Percentiles rank a stretch among this genome's conserved stretches.
phyloP scores from a whole-genome alignment of 2,888 invertebrate species.

The Andrena fulva region DNA sequence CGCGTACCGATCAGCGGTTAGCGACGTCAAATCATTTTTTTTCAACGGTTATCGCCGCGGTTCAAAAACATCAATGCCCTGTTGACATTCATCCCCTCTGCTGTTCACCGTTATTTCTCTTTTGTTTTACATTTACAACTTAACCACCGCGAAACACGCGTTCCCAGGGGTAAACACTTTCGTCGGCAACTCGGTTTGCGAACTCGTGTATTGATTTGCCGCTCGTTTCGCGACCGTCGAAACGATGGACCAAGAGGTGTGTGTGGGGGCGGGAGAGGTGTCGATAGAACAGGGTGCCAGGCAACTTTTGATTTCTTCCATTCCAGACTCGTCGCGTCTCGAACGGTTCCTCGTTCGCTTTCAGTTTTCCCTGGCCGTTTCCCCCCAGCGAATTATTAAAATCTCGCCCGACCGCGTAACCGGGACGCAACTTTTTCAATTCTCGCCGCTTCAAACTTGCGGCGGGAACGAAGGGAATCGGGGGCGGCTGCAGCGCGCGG shows the following conservation, averaged over 20 bases:
- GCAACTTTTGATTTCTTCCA: slow-evolving; percentile 59
- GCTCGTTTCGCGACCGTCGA: slow-evolving; percentile 24
- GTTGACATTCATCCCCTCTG: background rate
- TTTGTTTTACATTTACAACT: background rate
- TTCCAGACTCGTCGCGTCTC: slow-evolving; percentile 20
- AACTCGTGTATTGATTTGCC: slow-evolving; percentile 32
- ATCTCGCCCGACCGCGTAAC: slow-evolving; percentile 25
- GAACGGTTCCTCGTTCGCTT: slow-evolving; percentile 22
- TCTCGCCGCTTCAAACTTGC: slow-evolving; percentile 48
- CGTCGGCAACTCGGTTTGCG: slow-evolving; percentile 17
- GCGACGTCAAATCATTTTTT: background rate
- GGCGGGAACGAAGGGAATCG: slow-evolving; percentile 9
- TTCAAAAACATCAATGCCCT: slow-evolving; percentile 6
- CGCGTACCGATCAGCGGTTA: background rate
- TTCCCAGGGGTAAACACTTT: slow-evolving; percentile 11
- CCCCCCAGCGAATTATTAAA: slow-evolving; percentile 57
- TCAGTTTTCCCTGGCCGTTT: background rate
- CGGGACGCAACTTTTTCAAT: slow-evolving; percentile 54
- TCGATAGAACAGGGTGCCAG: background rate
- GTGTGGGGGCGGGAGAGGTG: background rate
- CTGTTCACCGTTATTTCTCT: background rate
- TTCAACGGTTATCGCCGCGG: background rate
- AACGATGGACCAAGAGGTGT: background rate
- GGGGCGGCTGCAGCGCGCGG: background rate
- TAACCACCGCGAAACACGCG: background rate